Base-by-base conservation (phyloP, 2,888 invertebrate genomes). In the Drosophila robusta region DNA sequence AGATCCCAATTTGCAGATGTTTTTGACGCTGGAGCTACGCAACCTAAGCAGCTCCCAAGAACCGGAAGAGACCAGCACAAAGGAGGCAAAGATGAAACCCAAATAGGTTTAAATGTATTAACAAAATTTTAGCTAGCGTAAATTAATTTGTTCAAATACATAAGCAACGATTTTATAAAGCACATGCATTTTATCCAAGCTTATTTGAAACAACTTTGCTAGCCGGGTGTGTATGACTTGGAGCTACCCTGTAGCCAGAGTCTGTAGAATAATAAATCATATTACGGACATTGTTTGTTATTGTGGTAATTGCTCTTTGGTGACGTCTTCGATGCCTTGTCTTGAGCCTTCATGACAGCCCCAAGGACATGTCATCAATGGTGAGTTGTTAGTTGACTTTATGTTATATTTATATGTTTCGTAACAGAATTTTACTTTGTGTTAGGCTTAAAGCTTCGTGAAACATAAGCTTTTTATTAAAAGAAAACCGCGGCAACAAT, bases 1-100 rank as follows among this genome's bases (percentile, higher is more conserved):
- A 1, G 98, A 98, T 93, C 95, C 96, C 0, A 96, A 95, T 70
- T 94, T 98, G 93, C 95, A 94, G 91, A 96, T 97, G 4, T 98
- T 96, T 91, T 92, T 98, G 7, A 93, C 95, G 87, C 94, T 96
- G 93, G 98, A 98, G 91, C 92, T 98, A 4, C 93, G 94, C 80
- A 90, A 87, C 55, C 92, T 98, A 4, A 93, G 94, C 80, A 90
- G 86, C 55, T 56, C 89, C 22, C 80, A 89, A n/a, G 44, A 50
- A 22, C 34, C 45, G 38, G 50, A 56, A 5, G 65, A 79, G 12
- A 71, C 45, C 38, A 24, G 47, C 34, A 14, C 66, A 16, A 45
- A 41, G n/a, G 69, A 69, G 36, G 51, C 52, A 22, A 51, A 66
- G 42, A 70, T 75, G 49, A 41, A 72, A 38, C 36, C 45, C 6